Base-by-base conservation (phyloP, 2,888 invertebrate genomes). In the Dascillus cervinus region DNA sequence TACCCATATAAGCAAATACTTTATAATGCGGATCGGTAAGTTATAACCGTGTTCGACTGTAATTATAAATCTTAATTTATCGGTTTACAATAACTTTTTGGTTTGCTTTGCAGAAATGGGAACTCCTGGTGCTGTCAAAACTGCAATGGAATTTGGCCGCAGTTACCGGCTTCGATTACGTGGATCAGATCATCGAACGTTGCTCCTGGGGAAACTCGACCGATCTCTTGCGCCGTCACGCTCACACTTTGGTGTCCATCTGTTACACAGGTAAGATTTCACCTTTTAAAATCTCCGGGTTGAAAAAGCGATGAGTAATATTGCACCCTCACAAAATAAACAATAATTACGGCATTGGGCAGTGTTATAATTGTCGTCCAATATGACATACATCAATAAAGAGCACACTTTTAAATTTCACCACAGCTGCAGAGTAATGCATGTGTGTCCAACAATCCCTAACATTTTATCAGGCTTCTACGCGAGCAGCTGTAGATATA, bases 111-210 rank as follows among this genome's bases (percentile, higher is more conserved):
- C 70, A 87, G 87, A 77, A 75, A 62, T 86, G 85, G 84, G 89
- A 89, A 66, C 66, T 84, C 49, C 66, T 85, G 61, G 71, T 88
- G 19, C 68, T 88, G 44, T 77, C 78, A 43, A 75, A 79, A 56
- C 65, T 89, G 43, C 75, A 82, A 56, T 89, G 88, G 88, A 82
- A 87, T 64, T 68, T 85, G 46, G 78, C 79, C 14, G 75, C 81
- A 13, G 75, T 86, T 30, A 87, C 87, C 1, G 82, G 83, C 4
- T 82, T 80, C 63, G 88, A 88, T 66, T 87, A 84, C 66, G 74
- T 87, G 53, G 86, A 87, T 58, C 86, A 84, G 52, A 72, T 87
- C 47, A 67, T 86, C 41, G 76, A 77, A 48, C 69, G 84, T 48
- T 65, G 74, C 41, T 63, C 73, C 10, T 78, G 79, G 74, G 72